Evolutionary conservation across 2,888 invertebrate species (phyloP).

Genomic region (Diarsia dahlii): DNA sequence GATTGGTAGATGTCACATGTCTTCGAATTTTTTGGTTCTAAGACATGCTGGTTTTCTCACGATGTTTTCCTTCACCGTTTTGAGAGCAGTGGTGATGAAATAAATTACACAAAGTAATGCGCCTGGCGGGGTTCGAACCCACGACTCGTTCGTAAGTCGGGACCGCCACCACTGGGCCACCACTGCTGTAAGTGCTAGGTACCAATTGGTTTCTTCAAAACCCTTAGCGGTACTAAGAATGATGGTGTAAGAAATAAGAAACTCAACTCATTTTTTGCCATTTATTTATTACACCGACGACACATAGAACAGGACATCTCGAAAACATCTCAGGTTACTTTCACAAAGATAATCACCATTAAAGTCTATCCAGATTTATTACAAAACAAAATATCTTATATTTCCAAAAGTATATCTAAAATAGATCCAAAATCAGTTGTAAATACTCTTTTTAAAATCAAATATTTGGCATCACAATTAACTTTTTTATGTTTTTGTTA

Average conservation of each 20-base stretch:
- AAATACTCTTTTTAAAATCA: conserved; percentile 30
- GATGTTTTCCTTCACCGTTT: too few relatives aligned
- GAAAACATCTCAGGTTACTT: conserved; percentile 36
- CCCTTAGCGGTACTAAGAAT: too few relatives aligned
- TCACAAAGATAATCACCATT: conserved; percentile 35
- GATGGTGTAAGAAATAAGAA: neutral
- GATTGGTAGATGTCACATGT: too few relatives aligned
- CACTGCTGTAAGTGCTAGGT: too few relatives aligned
- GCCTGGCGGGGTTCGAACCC: too few relatives aligned
- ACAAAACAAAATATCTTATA: conserved; percentile 37
- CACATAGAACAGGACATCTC: conserved; percentile 31
- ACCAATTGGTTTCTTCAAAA: neutral
- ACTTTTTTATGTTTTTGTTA: conserved; percentile 1
- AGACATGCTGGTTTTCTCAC: too few relatives aligned
- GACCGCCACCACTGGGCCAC: too few relatives aligned
- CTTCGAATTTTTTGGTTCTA: too few relatives aligned
- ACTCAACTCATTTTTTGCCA: conserved; percentile 26
- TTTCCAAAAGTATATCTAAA: conserved; percentile 52
- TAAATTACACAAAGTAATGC: too few relatives aligned
- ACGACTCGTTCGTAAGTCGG: too few relatives aligned
- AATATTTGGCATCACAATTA: conserved; percentile 46
- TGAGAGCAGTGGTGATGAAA: too few relatives aligned
- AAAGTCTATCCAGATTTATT: conserved; percentile 41
- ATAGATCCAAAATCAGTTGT: conserved; percentile 44
- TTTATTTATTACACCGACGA: conserved; percentile 40